Evolutionary conservation across 2,113 vertebrate species (phyloP).

Genomic region (Lamprologus sp.): DNA sequence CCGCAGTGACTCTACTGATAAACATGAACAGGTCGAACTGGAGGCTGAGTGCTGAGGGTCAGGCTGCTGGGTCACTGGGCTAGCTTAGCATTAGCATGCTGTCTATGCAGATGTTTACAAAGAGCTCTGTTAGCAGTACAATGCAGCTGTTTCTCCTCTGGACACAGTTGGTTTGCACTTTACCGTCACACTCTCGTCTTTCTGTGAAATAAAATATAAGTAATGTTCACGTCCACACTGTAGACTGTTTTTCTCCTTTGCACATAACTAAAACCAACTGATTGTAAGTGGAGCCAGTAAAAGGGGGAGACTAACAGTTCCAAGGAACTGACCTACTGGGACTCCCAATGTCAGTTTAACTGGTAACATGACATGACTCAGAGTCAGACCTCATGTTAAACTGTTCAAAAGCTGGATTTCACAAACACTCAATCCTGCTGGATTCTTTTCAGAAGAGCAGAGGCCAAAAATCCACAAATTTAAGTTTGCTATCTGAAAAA

Average conservation of each 20-base stretch:
- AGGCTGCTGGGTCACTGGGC: not conserved
- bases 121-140: not conserved
- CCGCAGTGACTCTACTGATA: not conserved
- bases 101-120: not conserved
- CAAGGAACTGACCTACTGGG: not conserved
- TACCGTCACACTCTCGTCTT: not conserved
- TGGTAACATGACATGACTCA: not conserved
- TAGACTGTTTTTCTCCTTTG: not conserved
- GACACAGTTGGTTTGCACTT: not conserved
- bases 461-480: not conserved
- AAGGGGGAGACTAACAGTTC: not conserved
- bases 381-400: not conserved
- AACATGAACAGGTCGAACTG: not conserved
- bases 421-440: not conserved
- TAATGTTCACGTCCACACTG: not conserved
- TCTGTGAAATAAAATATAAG: not conserved
- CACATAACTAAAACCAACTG: not conserved
- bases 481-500: not conserved
- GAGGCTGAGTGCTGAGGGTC: not conserved
- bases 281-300: not conserved
- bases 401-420: not conserved
- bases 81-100: not conserved
- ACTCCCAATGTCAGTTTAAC: accelerated
- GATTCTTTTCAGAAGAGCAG: not conserved
- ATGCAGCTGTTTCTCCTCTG: not conserved